Base-by-base conservation (phyloP, 2,888 invertebrate species). In the Ecdyonurus torrentis region DNA sequence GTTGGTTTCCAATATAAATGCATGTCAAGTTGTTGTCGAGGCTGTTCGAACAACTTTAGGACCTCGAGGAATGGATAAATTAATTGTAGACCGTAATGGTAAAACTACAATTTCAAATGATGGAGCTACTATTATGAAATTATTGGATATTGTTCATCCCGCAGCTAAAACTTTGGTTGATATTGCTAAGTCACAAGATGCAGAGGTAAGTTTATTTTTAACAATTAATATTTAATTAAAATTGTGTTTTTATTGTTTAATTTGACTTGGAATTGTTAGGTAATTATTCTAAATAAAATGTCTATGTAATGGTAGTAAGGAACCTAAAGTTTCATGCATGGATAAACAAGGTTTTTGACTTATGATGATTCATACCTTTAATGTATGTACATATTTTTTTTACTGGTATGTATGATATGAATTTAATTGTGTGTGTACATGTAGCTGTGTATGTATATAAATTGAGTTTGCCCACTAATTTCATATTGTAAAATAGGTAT, bases 181-280 rank as follows among this genome's bases (percentile, higher is more conserved):
- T 72, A 99, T 99, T 69, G 99, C 99, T 23, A 96, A 95, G 74
- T 98, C 98, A 53, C 99, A 99, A 75, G 97, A 97, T 81, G 93
- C 93, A 24, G 97, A 97, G 85, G 96, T 90, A 72, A 75, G 55
- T 61, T 37, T 59, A 2, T 23, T 5, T 22, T 52, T 62, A n/a
- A 59, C 59, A 19, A 18, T n/a, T 19, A 10, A 60, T 22, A 61
- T 20, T 61, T 50, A 23, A 52, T 52, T 61, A 61, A n/a, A n/a
- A n/a, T n/a, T n/a, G n/a, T n/a, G n/a, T 23, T 23, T 60, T 3
- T 15, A 15, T 5, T 23, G 69, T 68, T 64, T 24, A 59, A 63
- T 1, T 65, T 71, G 70, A 64, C 53, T 64, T 58, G 65, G 62
- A 67, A 69, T 69, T 71, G 69, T 67, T 66, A 73, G 72, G 72